A percentile compares a stretch with the other conserved stretches of the same genome.
phyloP scores from a whole-genome alignment of 2,113 vertebrate genomes.

The Antechinus stuartii region DNA sequence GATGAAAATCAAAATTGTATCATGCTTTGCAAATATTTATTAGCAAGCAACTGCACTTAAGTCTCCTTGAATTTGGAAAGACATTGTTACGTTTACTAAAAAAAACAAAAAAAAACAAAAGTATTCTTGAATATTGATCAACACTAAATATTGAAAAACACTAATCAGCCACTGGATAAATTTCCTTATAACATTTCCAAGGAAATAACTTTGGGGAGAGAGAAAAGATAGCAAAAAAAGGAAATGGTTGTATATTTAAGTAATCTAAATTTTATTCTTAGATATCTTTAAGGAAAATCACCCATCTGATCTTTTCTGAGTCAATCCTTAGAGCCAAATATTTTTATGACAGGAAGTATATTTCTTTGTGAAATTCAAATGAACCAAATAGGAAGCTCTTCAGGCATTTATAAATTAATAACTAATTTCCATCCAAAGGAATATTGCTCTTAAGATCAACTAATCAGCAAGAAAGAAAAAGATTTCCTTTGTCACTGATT shows the following conservation, averaged over 20 bases:
- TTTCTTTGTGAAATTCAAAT: constrained; percentile 33
- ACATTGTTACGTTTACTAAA: not conserved
- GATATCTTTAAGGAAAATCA: not conserved
- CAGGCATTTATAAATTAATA: constrained; percentile 44
- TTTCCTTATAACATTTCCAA: not conserved
- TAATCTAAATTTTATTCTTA: not conserved
- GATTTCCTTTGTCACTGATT: constrained; percentile 33
- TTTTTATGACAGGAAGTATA: constrained; percentile 34
- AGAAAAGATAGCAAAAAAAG: not conserved
- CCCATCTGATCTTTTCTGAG: constrained; percentile 26
- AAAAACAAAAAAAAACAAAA: too few relatives aligned
- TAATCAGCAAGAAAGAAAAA: not conserved
- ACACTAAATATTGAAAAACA: not conserved
- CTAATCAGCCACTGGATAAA: not conserved
- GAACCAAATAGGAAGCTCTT: constrained; percentile 16
- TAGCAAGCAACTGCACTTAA: not conserved
- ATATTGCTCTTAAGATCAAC: constrained; percentile 12
- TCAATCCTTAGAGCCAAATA: constrained; percentile 28
- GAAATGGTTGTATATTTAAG: constrained; percentile 16
- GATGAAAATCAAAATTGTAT: not conserved
- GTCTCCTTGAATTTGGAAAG: not conserved
- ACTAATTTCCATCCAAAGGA: constrained; percentile 7
- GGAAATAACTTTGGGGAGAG: too few relatives aligned
- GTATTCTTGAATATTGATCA: too few relatives aligned
- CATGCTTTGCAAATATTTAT: not conserved